A percentile compares a stretch with the other conserved stretches of the same genome.
Evolutionary conservation across 1,140 invertebrate species (phyloP).

Genomic region (Archivesica marissinica): DNA sequence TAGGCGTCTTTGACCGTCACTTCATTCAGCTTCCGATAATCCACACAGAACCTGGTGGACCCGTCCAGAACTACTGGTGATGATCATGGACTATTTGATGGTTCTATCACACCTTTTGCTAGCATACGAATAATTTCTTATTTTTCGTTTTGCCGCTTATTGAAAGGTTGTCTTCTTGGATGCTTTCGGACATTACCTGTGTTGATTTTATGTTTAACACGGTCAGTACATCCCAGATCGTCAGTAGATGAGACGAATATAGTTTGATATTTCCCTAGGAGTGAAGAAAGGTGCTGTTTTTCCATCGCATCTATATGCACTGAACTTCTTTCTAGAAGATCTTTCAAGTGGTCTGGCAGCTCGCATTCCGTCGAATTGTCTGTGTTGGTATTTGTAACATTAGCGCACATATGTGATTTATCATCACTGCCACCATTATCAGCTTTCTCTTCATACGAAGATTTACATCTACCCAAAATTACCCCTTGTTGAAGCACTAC

Average conservation of each 20-base stretch:
- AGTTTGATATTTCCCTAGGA: slow-evolving; percentile 48
- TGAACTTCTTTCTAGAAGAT: not conserved
- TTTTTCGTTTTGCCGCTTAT: slow-evolving; percentile 7
- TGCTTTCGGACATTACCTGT: slow-evolving; percentile 57
- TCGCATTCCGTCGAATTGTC: not conserved
- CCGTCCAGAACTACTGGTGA: slow-evolving; percentile 75
- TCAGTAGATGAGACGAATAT: slow-evolving; percentile 48
- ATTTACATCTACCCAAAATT: slow-evolving; percentile 8
- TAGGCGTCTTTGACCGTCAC: slow-evolving; percentile 56
- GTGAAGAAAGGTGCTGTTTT: not conserved
- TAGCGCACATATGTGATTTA: not conserved
- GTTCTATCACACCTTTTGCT: slow-evolving; percentile 52
- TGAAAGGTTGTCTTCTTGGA: slow-evolving; percentile 37
- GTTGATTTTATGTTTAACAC: slow-evolving; percentile 57
- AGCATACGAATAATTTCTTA: slow-evolving; percentile 61
- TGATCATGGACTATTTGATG: slow-evolving; percentile 61
- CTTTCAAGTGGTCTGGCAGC: not conserved
- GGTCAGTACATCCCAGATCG: slow-evolving; percentile 52
- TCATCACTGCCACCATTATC: too few species aligned
- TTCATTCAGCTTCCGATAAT: slow-evolving; percentile 81
- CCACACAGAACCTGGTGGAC: slow-evolving; percentile 84
- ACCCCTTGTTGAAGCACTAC: not conserved
- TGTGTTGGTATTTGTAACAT: not conserved
- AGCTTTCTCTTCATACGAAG: not conserved
- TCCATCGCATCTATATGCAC: not conserved